Evolutionary conservation across 1,140 invertebrate species (phyloP).

Genomic region (Hylaeus volcanicus): DNA sequence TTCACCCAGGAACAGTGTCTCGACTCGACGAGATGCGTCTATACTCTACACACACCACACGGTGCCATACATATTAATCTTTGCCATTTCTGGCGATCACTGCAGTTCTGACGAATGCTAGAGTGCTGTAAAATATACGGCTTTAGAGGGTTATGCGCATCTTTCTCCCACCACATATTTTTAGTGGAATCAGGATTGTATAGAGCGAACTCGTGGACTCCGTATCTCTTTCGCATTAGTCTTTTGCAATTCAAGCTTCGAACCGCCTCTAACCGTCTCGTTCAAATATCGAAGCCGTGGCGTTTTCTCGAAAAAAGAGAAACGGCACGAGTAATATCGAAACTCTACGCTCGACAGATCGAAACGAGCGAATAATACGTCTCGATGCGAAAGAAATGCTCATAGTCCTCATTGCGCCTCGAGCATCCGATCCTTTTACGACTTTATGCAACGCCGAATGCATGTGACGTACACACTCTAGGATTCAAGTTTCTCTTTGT

Average conservation of each 20-base stretch:
- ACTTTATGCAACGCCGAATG: slow-evolving; percentile 61
- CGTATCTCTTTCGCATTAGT: slow-evolving; percentile 34
- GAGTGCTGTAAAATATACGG: slow-evolving; percentile 80
- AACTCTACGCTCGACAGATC: neutral
- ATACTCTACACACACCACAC: slow-evolving; percentile 39
- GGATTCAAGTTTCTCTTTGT: slow-evolving; percentile 77
- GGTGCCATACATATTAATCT: slow-evolving; percentile 37
- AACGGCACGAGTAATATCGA: neutral
- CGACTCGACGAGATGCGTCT: slow-evolving; percentile 10
- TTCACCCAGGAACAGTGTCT: slow-evolving; percentile 18
- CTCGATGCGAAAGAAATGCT: slow-evolving; percentile 28
- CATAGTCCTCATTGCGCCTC: slow-evolving; percentile 38
- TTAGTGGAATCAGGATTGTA: slow-evolving; percentile 61
- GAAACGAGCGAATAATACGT: neutral
- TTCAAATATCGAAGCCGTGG: no score
- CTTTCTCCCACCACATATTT: slow-evolving; percentile 65
- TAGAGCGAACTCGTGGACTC: slow-evolving; percentile 64
- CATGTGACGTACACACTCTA: slow-evolving; percentile 77
- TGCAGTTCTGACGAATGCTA: slow-evolving; percentile 78
- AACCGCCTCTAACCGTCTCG: no score
- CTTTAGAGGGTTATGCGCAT: slow-evolving; percentile 79
- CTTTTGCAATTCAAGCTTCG: no score
- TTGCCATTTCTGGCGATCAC: slow-evolving; percentile 60
- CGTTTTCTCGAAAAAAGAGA: neutral
- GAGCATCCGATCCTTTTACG: slow-evolving; percentile 53